Conservation (phyloP, 2,888 invertebrate species). For the Dusona sp. region DNA sequence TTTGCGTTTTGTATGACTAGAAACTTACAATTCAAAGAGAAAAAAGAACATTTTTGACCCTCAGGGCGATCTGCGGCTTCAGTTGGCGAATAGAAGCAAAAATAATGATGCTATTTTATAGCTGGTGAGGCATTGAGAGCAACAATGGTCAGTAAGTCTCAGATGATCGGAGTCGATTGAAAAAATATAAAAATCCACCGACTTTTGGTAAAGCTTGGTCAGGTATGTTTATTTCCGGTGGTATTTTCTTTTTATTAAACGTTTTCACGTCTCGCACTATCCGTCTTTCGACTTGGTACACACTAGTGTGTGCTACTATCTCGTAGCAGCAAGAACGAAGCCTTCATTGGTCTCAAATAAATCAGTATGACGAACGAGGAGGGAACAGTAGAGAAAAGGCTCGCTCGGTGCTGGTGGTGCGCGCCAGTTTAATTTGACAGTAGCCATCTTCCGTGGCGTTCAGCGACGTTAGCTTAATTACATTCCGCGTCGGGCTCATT, state of each 20-base stretch:
- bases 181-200: neutral
- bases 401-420: slow-evolving; percentile 39
- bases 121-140: neutral
- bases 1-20: neutral
- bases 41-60: neutral
- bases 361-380: slow-evolving; percentile 80
- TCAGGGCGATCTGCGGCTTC: neutral
- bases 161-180: neutral
- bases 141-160: neutral
- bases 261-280: neutral
- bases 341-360: slow-evolving; percentile 76
- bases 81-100: neutral
- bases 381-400: slow-evolving; percentile 45
- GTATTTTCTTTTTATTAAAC: neutral
- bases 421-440: slow-evolving; percentile 80
- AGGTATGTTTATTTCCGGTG: neutral
- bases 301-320: slow-evolving; percentile 3
- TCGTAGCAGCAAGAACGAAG: slow-evolving; percentile 26
- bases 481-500: slow-evolving; percentile 79
- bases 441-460: slow-evolving; percentile 77
- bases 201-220: neutral
- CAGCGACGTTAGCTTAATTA: slow-evolving; percentile 80
- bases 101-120: neutral
- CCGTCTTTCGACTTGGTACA: slow-evolving; percentile 1
- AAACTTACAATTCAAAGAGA: neutral